Conservation (phyloP, 2,113 vertebrate species). For the Dicaeum eximium region DNA sequence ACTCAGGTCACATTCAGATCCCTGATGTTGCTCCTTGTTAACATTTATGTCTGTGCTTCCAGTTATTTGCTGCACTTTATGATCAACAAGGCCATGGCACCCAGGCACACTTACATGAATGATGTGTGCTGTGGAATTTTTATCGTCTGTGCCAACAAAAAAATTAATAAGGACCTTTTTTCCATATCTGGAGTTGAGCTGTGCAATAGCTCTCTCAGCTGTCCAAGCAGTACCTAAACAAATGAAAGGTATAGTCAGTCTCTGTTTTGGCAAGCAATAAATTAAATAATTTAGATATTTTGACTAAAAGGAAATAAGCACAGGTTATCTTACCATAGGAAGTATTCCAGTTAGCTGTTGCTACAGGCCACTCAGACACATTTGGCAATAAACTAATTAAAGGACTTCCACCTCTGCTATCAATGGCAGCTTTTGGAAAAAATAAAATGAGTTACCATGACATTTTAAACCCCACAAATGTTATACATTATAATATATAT, state of each 20-base stretch:
- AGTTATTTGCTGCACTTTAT: not conserved
- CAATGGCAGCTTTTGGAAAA: conserved; percentile 80
- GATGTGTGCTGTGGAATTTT: conserved; percentile 85
- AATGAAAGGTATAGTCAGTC: not conserved
- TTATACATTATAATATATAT: not conserved
- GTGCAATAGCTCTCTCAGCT: conserved; percentile 82
- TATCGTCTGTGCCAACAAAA: conserved; percentile 89
- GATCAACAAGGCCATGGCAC: not conserved
- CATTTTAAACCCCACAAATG: not conserved
- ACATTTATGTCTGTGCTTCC: not conserved
- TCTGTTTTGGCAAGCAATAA: not conserved
- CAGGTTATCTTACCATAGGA: conserved; percentile 73
- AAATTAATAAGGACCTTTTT: conserved; percentile 89
- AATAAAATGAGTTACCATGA: not conserved
- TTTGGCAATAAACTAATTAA: conserved; percentile 78
- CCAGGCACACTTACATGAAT: conserved; percentile 88
- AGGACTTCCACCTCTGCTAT: conserved; percentile 82
- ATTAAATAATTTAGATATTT: not conserved
- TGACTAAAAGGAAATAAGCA: not conserved
- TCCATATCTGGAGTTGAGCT: conserved; percentile 85
- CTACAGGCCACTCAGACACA: conserved; percentile 89
- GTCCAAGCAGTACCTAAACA: conserved; percentile 80
- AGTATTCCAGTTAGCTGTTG: conserved; percentile 80
- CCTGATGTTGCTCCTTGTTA: not conserved
- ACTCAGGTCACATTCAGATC: not conserved